Conservation (phyloP, 2,888 invertebrate species). For the Rhagonycha fulva region DNA sequence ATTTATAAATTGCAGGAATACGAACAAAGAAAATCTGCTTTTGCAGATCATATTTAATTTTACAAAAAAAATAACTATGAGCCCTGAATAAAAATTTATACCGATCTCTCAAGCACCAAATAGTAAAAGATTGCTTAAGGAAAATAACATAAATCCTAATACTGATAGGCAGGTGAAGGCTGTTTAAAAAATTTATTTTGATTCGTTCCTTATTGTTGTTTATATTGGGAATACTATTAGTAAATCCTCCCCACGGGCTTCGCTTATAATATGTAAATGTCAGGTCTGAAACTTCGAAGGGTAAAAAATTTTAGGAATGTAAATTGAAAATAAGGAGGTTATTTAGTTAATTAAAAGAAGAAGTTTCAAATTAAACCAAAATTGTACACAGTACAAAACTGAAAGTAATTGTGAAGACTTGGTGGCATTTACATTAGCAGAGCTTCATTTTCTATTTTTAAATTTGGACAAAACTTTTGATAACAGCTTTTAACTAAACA, state of each 20-base stretch:
- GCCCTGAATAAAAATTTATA: no score
- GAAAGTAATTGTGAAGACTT: neutral
- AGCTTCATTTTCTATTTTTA: neutral
- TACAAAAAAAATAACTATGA: no score
- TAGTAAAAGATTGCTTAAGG: no score
- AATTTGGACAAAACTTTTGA: neutral
- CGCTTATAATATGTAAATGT: neutral
- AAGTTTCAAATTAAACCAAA: neutral
- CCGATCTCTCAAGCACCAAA: no score
- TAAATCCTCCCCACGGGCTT: neutral
- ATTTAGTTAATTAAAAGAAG: neutral
- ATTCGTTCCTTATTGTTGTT: neutral
- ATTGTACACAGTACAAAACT: neutral
- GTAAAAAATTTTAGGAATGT: neutral
- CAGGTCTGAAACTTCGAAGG: neutral
- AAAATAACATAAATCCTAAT: neutral
- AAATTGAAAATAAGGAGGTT: neutral
- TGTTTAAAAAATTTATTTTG: neutral
- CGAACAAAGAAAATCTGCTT: neutral
- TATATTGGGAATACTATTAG: neutral
- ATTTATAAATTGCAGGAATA: neutral
- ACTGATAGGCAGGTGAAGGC: neutral
- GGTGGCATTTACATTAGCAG: neutral
- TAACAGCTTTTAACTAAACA: neutral
- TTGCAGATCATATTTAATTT: neutral